Percentiles rank a stretch among this genome's conserved stretches.
These are phyloP conservation scores for Halictus quadricinctus DNA, from an alignment of 2,888 invertebrate genomes.

Conservation along the genomic window DNA sequence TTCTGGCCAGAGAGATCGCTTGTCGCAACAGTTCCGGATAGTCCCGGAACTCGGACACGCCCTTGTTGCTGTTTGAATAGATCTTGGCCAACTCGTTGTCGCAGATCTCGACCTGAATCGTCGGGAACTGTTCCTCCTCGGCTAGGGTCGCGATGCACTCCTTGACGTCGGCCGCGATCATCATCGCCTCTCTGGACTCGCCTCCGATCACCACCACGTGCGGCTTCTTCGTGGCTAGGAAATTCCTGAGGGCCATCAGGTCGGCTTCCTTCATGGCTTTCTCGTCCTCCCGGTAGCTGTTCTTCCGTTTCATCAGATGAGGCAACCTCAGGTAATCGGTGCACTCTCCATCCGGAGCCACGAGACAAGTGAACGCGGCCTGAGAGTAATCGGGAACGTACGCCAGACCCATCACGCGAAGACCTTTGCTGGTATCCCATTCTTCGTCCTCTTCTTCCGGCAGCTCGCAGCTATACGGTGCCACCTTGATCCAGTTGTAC, in stretches of 20 bases:
- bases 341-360: conserved; percentile 95
- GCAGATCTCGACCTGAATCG: conserved; percentile 94
- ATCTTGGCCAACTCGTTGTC: conserved; percentile 97
- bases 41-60: conserved; percentile 94
- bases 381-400: conserved; percentile 93
- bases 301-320: conserved; percentile 92
- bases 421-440: conserved; percentile 93
- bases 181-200: conserved; percentile 93
- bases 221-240: conserved; percentile 95
- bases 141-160: conserved; percentile 89
- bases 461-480: conserved; percentile 90
- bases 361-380: conserved; percentile 93
- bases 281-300: conserved; percentile 88
- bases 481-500: conserved; percentile 94
- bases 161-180: conserved; percentile 90
- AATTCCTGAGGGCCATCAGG: conserved; percentile 88
- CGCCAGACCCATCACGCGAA: conserved; percentile 93
- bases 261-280: conserved; percentile 88
- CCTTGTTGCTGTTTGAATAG: conserved; percentile 95
- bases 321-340: conserved; percentile 95
- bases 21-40: conserved; percentile 95
- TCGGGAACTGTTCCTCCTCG: conserved; percentile 93
- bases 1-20: conserved; percentile 95
- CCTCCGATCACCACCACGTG: conserved; percentile 96
- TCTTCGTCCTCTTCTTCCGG: conserved; percentile 95